Evolutionary conservation across 2,888 invertebrate species (phyloP), one percentile per base, ranked within the genome.

Genomic region (Mamestra brassicae): DNA sequence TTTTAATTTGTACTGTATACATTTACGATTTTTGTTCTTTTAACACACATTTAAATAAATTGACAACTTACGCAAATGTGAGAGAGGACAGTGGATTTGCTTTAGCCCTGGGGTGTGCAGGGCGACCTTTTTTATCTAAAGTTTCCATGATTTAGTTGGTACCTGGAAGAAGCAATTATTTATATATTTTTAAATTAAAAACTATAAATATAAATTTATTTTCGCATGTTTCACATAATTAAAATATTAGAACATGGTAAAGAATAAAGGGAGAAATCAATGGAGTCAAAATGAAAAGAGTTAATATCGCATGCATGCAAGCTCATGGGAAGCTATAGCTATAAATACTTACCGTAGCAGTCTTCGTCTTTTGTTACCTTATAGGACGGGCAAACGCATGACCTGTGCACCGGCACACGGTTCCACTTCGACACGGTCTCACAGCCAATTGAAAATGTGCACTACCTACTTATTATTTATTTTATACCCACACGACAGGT

Each of bases 31-130:
- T 36, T n/a, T 11, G 52, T 68, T 34, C 11, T 11, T 34, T 34
- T n/a, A 4, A 3, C 52, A 17, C 17, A 52, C 4, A 17, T 52
- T 52, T 15, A 0, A 6, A 1, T 26, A 26, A 47, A 36, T 54
- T 38, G 13, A 10, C 0, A 55, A 96, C 97, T 97, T 96, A 98
- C 98, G 97, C 96, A 93, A 97, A 98, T 74, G 97, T 97, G 65
- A 97, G 91, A n/a, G 97, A 96, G 47, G 98, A 98, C 54, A 98
- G 85, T n/a, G 97, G 96, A 90, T 97, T 98, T 34, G 97, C 97
- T 85, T 93, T 96, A 86, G 97, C 97, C 88, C 98, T 96, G 1
- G 97, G 98, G 94, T 98, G 97, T 71, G 97, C 94, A 80, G 97
- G 97, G 72, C 96, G 97, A 70, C 95, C 94, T 87, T 95, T 96